Conservation (phyloP, 2,113 vertebrate species). For the Silurus meridionalis region DNA sequence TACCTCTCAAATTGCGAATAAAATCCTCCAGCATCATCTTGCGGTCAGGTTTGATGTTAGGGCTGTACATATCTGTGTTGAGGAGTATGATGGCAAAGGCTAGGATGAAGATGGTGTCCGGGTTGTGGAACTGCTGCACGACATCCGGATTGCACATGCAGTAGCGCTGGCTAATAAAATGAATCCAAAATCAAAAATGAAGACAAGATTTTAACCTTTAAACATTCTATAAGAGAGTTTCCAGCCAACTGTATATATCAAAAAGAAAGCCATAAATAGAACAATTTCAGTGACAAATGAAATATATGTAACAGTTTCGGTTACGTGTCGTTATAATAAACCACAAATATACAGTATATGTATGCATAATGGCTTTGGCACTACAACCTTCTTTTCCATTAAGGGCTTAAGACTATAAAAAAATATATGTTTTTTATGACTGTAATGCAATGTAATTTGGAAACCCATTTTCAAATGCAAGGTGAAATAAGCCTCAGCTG, state of each 20-base stretch:
- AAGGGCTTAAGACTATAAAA: neutral
- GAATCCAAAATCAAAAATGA: neutral
- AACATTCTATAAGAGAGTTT: neutral
- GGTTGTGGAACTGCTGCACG: conserved; percentile 99
- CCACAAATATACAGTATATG: neutral
- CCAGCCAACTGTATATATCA: neutral
- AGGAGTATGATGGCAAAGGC: conserved; percentile 98
- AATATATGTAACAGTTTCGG: neutral
- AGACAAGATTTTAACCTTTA: neutral
- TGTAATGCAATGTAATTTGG: neutral
- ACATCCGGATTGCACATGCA: conserved; percentile 99
- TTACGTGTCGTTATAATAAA: neutral
- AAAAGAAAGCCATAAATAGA: neutral
- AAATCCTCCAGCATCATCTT: conserved; percentile 99
- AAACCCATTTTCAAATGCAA: neutral
- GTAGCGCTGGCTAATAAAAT: conserved; percentile 86
- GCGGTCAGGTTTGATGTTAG: conserved; percentile 97
- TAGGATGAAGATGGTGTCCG: conserved; percentile 98
- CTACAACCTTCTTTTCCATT: neutral
- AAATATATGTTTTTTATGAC: neutral
- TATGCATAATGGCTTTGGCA: neutral
- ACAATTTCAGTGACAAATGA: neutral
- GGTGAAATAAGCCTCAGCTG: neutral
- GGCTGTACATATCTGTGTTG: conserved; percentile 99
- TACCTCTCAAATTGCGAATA: conserved; percentile 94